Evolutionary conservation across 1,140 invertebrate species (phyloP).

Genomic region (Drosophila miranda): DNA sequence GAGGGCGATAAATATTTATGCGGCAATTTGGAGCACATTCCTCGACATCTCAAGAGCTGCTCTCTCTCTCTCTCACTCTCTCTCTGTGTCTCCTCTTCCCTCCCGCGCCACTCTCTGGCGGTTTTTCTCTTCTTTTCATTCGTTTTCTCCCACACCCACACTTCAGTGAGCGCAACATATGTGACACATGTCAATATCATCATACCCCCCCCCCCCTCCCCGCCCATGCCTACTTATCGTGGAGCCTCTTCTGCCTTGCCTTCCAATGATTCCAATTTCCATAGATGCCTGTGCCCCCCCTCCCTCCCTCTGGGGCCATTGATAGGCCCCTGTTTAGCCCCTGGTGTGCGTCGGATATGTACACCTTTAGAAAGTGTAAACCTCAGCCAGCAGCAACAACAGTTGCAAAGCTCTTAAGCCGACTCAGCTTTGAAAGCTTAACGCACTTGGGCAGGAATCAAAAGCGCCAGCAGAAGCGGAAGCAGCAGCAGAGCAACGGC

Average conservation of each 20-base stretch:
- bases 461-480: neutral
- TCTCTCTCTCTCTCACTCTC: neutral
- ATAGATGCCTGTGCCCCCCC: conserved; percentile 10
- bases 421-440: conserved; percentile 56
- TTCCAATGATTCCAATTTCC: conserved; percentile 56
- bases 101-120: neutral
- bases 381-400: conserved; percentile 23
- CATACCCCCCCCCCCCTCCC: conserved; percentile 5
- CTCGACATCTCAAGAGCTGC: conserved; percentile 24
- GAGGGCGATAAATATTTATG: conserved; percentile 65
- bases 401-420: conserved; percentile 60
- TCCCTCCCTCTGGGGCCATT: neutral
- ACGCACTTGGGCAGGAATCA: conserved; percentile 27
- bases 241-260: conserved; percentile 20
- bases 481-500: neutral
- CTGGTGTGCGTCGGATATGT: conserved; percentile 2
- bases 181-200: conserved; percentile 55
- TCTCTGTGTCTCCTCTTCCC: neutral
- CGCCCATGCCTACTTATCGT: conserved; percentile 38
- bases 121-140: no score
- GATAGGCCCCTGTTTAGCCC: conserved; percentile 42
- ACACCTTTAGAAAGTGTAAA: conserved; percentile 54
- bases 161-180: conserved; percentile 31
- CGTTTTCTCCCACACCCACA: no score
- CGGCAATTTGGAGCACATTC: conserved; percentile 59